Percentiles rank a stretch among this genome's conserved stretches.
Conservation (phyloP, 2,888 invertebrate species). For the Syrphus vitripennis region DNA sequence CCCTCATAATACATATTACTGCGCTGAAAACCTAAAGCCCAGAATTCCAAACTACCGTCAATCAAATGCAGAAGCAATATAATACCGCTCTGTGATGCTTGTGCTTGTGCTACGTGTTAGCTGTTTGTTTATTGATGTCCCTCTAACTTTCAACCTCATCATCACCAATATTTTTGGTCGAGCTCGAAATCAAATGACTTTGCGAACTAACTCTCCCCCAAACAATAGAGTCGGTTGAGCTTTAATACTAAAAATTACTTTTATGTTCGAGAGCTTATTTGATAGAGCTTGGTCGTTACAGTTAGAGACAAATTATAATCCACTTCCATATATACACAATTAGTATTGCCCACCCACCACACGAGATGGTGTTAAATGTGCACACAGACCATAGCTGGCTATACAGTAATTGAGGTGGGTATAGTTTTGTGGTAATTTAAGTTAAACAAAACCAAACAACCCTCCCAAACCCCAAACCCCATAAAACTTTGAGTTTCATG, state of each 20-base stretch:
- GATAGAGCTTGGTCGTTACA: constrained; percentile 47
- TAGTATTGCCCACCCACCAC: neutral
- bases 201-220: constrained; percentile 3
- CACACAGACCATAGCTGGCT: neutral
- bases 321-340: constrained; percentile 33
- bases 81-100: neutral
- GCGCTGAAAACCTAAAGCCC: constrained; percentile 21
- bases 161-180: neutral
- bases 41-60: constrained; percentile 37
- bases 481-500: neutral
- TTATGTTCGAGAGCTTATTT: constrained; percentile 37
- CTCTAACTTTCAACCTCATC: neutral
- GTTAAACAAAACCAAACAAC: neutral
- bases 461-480: neutral
- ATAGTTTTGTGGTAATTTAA: neutral
- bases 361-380: neutral
- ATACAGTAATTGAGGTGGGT: neutral
- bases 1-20: neutral
- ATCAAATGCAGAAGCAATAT: constrained; percentile 54
- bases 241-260: constrained; percentile 30
- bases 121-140: neutral
- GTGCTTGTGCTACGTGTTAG: neutral
- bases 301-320: constrained; percentile 63
- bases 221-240: neutral
- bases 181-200: neutral